These are phyloP conservation scores for Nannoperca obscura DNA, from an alignment of 2,797 vertebrate genomes.

Conservation along the genomic window DNA sequence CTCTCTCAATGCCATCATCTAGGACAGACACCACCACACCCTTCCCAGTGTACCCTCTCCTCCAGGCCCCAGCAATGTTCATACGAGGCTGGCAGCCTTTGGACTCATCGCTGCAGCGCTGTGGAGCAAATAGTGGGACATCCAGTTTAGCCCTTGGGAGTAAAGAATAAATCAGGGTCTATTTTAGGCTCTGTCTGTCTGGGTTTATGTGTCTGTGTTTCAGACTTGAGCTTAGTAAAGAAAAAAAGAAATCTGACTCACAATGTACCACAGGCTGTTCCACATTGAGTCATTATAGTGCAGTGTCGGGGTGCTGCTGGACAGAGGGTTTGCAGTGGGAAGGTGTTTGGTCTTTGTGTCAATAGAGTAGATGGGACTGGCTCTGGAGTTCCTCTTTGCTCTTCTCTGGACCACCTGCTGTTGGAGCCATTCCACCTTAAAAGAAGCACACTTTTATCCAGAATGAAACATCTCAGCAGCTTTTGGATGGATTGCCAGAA, in stretches of 20 bases:
- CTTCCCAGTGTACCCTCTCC: constrained; percentile 93
- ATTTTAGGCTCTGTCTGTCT: constrained; percentile 59
- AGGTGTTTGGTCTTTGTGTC: constrained; percentile 41
- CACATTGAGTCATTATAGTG: constrained; percentile 90
- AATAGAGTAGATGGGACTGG: constrained; percentile 40
- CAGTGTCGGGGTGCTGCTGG: constrained; percentile 69
- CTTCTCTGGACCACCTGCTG: constrained; percentile 92
- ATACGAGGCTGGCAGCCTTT: constrained; percentile 87
- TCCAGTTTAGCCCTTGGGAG: constrained; percentile 48
- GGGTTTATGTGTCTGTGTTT: constrained; percentile 48
- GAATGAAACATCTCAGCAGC: background rate
- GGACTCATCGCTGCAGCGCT: constrained; percentile 91
- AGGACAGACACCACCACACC: constrained; percentile 96
- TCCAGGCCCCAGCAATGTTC: constrained; percentile 94
- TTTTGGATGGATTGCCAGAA: background rate
- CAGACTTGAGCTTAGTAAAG: constrained; percentile 49
- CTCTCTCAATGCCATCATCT: constrained; percentile 94
- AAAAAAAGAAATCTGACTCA: constrained; percentile 80
- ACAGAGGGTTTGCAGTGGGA: constrained; percentile 4
- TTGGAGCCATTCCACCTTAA: constrained; percentile 96
- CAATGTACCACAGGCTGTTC: constrained; percentile 94
- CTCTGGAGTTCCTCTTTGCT: constrained; percentile 88
- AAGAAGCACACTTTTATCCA: constrained; percentile 25
- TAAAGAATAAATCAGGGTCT: constrained; percentile 55
- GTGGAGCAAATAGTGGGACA: constrained; percentile 63